A percentile compares a stretch with the other conserved stretches of the same genome.
Evolutionary conservation across 2,888 invertebrate species (phyloP).

Genomic region (Metalampra italica): DNA sequence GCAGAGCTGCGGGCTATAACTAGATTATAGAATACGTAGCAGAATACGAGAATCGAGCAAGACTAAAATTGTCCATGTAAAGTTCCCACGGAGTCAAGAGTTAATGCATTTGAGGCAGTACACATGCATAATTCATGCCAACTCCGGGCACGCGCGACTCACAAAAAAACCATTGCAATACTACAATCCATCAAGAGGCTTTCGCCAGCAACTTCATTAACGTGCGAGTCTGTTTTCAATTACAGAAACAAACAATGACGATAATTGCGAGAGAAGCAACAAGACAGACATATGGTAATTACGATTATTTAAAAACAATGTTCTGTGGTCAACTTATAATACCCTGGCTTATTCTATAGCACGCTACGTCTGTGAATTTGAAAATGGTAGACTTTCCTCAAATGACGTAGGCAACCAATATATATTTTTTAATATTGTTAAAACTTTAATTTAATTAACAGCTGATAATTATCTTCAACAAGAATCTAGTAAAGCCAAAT

Average conservation of each 20-base stretch:
- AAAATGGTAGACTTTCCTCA: no score
- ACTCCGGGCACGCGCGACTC: constrained; percentile 32
- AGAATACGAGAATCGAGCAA: constrained; percentile 56
- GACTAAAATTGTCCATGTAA: constrained; percentile 40
- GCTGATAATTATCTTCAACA: no score
- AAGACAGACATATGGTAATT: constrained; percentile 11
- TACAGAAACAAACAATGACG: constrained; percentile 65
- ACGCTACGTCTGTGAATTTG: no score
- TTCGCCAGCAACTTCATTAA: constrained; percentile 67
- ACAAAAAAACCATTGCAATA: constrained; percentile 54
- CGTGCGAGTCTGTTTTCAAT: constrained; percentile 58
- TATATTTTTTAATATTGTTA: no score
- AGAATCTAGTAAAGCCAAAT: no score
- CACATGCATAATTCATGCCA: constrained; percentile 67
- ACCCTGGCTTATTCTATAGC: neutral
- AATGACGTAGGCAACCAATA: no score
- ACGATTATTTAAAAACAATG: neutral
- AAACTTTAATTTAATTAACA: no score
- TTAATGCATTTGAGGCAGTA: constrained; percentile 61
- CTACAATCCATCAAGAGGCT: constrained; percentile 65
- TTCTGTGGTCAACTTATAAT: neutral
- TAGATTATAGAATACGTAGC: no score
- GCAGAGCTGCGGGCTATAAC: no score
- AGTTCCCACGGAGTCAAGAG: constrained; percentile 57
- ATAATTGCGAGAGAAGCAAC: constrained; percentile 32